Conservation (phyloP, 2,888 invertebrate species). For the Homarus gammarus region DNA sequence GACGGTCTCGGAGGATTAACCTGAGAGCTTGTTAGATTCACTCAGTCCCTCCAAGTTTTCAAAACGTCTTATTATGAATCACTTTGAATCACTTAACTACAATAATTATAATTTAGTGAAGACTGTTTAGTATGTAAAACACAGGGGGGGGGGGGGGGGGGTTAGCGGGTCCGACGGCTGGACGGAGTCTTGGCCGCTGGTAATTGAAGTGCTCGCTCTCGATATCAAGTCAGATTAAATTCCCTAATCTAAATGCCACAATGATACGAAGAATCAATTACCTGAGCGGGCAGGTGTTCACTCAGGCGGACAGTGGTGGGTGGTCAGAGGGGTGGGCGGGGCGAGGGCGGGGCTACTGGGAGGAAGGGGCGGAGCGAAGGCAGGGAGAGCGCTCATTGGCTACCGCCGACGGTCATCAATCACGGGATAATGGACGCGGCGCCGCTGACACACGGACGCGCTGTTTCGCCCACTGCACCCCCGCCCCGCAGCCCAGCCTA, state of each 20-base stretch:
- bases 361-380: conserved; percentile 37
- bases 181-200: neutral
- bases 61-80: conserved; percentile 25
- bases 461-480: conserved; percentile 48
- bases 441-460: conserved; percentile 46
- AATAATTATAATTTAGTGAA: conserved; percentile 23
- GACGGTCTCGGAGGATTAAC: neutral
- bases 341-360: conserved; percentile 24
- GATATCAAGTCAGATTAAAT: conserved; percentile 71
- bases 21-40: neutral
- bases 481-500: conserved; percentile 37
- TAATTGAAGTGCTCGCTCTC: conserved; percentile 58
- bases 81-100: conserved; percentile 3
- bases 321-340: conserved; percentile 28
- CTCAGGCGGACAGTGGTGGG: conserved; percentile 14
- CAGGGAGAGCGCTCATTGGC: conserved; percentile 32
- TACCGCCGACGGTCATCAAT: conserved; percentile 49
- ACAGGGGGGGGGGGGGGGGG: neutral
- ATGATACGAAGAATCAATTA: conserved; percentile 71
- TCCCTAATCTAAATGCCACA: conserved; percentile 71
- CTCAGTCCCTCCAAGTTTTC: conserved; percentile 4
- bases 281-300: conserved; percentile 61
- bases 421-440: conserved; percentile 59
- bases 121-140: neutral
- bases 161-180: neutral